A percentile compares a stretch with the other conserved stretches of the same genome.
Evolutionary conservation across 1,140 invertebrate genomes (phyloP).

Genomic region (Copidosoma floridanum): DNA sequence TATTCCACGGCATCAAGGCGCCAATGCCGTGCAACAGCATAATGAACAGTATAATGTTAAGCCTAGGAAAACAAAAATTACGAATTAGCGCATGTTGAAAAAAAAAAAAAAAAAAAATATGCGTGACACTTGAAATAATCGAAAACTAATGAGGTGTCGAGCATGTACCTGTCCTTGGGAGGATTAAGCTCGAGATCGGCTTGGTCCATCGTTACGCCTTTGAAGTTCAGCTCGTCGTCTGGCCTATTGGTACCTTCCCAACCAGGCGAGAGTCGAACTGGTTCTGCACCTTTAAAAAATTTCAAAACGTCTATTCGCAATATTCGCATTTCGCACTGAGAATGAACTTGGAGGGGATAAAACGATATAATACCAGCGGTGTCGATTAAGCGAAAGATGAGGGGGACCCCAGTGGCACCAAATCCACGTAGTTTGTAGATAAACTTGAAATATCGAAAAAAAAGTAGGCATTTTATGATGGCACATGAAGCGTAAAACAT

Average conservation of each 20-base stretch:
- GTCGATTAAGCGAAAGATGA: no score
- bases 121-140: slow-evolving; percentile 9
- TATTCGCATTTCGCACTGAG: background rate
- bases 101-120: slow-evolving; percentile 1
- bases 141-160: background rate
- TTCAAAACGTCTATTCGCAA: no score
- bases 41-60: slow-evolving; percentile 84
- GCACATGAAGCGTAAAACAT: no score
- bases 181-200: slow-evolving; percentile 70
- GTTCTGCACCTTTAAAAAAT: slow-evolving; percentile 56
- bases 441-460: no score
- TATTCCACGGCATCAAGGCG: slow-evolving; percentile 96
- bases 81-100: background rate
- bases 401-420: no score
- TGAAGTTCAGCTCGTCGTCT: slow-evolving; percentile 82
- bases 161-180: slow-evolving; percentile 72
- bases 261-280: slow-evolving; percentile 78
- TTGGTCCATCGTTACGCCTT: slow-evolving; percentile 73
- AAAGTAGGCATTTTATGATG: no score
- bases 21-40: slow-evolving; percentile 95
- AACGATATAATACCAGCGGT: no score
- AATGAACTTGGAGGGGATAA: no score
- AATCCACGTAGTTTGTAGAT: no score
- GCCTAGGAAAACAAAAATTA: slow-evolving; percentile 52
- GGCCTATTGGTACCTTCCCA: slow-evolving; percentile 82